Conservation (phyloP, 2,113 vertebrate species). For the Ascaphus truei region DNA sequence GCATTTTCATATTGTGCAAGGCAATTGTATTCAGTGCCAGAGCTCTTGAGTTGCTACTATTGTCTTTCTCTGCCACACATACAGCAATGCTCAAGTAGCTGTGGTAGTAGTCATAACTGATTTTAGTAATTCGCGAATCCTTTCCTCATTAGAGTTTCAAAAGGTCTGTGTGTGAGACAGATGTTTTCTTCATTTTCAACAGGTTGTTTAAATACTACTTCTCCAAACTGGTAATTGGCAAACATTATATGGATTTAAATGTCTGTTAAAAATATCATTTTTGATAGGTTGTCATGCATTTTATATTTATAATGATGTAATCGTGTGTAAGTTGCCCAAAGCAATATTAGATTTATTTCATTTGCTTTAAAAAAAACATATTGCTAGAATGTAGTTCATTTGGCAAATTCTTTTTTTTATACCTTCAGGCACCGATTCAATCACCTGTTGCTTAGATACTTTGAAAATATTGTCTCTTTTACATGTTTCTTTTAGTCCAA, state of each 20-base stretch:
- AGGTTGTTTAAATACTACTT: not conserved
- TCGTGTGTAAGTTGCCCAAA: slow-evolving; percentile 65
- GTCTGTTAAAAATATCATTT: slow-evolving; percentile 34
- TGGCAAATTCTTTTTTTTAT: slow-evolving; percentile 61
- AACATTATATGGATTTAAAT: slow-evolving; percentile 18
- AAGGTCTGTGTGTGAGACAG: slow-evolving; percentile 1
- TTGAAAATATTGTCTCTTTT: slow-evolving; percentile 78
- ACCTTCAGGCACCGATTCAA: slow-evolving; percentile 70
- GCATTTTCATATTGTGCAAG: too few relatives aligned
- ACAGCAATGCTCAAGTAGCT: not conserved
- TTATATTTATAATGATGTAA: slow-evolving; percentile 65
- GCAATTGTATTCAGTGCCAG: too few relatives aligned
- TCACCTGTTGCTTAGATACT: slow-evolving; percentile 81
- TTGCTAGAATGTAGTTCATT: slow-evolving; percentile 59
- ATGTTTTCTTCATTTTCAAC: slow-evolving; percentile 26
- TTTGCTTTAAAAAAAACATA: slow-evolving; percentile 72
- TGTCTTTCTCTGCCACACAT: slow-evolving; percentile 11
- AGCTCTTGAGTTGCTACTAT: too few relatives aligned
- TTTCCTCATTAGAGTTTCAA: slow-evolving; percentile 19
- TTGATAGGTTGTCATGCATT: slow-evolving; percentile 33
- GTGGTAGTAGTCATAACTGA: not conserved
- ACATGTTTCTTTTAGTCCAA: slow-evolving; percentile 63
- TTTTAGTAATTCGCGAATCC: slow-evolving; percentile 15
- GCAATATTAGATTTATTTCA: slow-evolving; percentile 74
- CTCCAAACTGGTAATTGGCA: slow-evolving; percentile 8